Conservation (phyloP, 2,888 invertebrate species). For the Stenchaetothrips biformis region DNA sequence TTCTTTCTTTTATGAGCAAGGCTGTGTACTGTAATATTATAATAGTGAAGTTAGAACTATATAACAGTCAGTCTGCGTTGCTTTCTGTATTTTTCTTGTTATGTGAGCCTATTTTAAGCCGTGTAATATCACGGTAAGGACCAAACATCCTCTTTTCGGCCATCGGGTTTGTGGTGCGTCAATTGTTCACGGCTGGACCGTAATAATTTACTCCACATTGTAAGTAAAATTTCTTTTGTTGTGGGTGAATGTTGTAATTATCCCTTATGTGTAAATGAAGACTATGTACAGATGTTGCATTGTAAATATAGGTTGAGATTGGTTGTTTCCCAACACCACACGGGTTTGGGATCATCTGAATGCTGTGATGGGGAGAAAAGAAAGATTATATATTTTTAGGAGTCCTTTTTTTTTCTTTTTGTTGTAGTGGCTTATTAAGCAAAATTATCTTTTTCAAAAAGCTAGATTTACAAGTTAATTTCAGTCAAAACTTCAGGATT, state of each 20-base stretch:
- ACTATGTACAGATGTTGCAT: constrained; percentile 23
- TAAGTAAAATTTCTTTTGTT: not conserved
- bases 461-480: not conserved
- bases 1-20: constrained; percentile 2
- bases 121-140: not conserved
- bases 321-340: not conserved
- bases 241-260: not conserved
- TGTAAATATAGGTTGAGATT: constrained; percentile 4
- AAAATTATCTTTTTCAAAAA: not conserved
- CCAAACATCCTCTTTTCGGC: constrained; percentile 16
- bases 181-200: constrained; percentile 20
- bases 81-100: not conserved
- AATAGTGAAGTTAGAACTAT: not conserved
- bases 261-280: constrained; percentile 6
- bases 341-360: not conserved
- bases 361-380: constrained; percentile 7
- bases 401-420: not conserved
- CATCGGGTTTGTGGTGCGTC: not conserved
- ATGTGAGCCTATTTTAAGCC: not conserved
- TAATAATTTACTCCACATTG: not conserved
- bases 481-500: not conserved
- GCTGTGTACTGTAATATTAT: constrained; percentile 3
- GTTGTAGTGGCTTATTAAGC: not conserved
- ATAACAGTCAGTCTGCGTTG: not conserved
- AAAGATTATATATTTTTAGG: constrained; percentile 24